phyloP scores from a whole-genome alignment of 64 coral and sea anemone species.

The Pocillopora verrucosa region DNA sequence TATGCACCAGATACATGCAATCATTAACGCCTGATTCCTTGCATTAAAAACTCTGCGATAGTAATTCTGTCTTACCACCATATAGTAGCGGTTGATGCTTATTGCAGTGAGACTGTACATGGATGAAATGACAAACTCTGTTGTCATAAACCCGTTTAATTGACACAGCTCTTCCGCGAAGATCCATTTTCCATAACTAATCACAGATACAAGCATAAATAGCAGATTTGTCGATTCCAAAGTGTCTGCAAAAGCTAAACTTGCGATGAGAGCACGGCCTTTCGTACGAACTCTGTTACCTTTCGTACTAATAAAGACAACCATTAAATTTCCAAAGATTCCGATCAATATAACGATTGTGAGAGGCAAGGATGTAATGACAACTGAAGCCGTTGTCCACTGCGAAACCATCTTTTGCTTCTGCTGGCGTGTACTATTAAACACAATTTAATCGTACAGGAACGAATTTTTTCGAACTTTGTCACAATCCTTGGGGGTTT shows the following conservation, averaged over 20 bases:
- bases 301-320: conserved; percentile 39
- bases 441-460: too few species aligned
- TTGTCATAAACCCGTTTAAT: conserved; percentile 64
- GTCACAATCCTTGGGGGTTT: neutral
- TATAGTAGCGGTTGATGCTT: conserved; percentile 69
- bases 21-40: conserved; percentile 44
- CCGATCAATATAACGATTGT: conserved; percentile 48
- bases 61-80: conserved; percentile 49
- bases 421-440: neutral
- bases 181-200: conserved; percentile 47
- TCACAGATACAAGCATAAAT: conserved; percentile 64
- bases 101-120: conserved; percentile 69
- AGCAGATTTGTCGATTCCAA: conserved; percentile 62
- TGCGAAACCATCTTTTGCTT: neutral
- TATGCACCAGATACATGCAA: conserved; percentile 66
- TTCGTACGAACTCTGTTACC: conserved; percentile 31
- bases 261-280: conserved; percentile 57
- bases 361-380: neutral
- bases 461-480: neutral
- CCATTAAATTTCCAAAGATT: conserved; percentile 63
- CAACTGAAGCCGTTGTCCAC: conserved; percentile 22
- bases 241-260: conserved; percentile 61
- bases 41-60: conserved; percentile 65
- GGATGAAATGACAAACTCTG: conserved; percentile 63
- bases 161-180: conserved; percentile 47